Evolutionary conservation across 2,888 invertebrate genomes (phyloP).

Genomic region (Lasioglossum morio): DNA sequence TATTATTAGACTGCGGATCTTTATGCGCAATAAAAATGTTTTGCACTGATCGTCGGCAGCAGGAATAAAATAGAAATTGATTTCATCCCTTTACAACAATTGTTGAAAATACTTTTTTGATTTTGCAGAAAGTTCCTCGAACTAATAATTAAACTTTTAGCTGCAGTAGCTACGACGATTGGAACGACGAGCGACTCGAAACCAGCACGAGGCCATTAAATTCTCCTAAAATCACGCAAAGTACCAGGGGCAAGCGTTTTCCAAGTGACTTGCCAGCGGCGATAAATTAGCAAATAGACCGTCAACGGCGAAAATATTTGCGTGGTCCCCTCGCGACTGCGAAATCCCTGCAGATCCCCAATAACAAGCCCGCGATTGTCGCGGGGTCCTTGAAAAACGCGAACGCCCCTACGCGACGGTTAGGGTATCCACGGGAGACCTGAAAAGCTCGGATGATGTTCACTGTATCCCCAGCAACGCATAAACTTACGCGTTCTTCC

Average conservation of each 20-base stretch:
- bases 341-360: conserved; percentile 21
- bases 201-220: not conserved
- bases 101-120: not conserved
- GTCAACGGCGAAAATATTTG: not conserved
- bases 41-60: too few relatives aligned
- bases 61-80: too few relatives aligned
- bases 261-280: not conserved
- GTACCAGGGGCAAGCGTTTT: not conserved
- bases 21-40: too few relatives aligned
- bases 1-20: too few relatives aligned
- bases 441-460: not conserved
- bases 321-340: not conserved
- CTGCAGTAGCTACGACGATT: not conserved
- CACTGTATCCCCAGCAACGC: not conserved
- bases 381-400: not conserved
- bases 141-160: not conserved
- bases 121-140: not conserved
- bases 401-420: not conserved
- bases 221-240: not conserved
- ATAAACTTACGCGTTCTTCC: not conserved
- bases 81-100: too few relatives aligned
- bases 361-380: conserved; percentile 3
- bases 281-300: not conserved
- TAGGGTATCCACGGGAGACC: not conserved
- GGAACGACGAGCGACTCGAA: not conserved